These are phyloP conservation scores for Crypturellus undulatus DNA, from an alignment of 2,113 vertebrate species.

Conservation along the genomic window DNA sequence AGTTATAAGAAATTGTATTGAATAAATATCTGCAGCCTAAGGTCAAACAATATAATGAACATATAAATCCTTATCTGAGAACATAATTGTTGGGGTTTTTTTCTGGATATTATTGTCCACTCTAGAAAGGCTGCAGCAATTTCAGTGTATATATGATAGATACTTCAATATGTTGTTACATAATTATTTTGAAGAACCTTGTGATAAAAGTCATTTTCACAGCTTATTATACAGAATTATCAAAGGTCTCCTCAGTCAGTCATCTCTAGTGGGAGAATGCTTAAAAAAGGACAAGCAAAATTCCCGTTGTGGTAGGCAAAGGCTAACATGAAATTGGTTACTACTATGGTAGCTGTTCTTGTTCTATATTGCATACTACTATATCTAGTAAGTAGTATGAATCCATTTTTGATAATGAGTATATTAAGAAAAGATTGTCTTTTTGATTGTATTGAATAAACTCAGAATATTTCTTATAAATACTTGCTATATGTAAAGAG, in stretches of 20 bases:
- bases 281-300: background rate
- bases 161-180: background rate
- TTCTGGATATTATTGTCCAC: background rate
- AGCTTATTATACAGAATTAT: background rate
- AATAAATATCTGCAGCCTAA: slow-evolving; percentile 1
- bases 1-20: background rate
- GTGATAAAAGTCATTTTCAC: background rate
- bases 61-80: slow-evolving; percentile 1
- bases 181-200: background rate
- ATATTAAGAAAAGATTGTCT: background rate
- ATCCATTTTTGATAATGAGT: background rate
- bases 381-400: background rate
- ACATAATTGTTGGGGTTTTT: background rate
- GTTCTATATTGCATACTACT: background rate
- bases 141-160: background rate
- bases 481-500: background rate
- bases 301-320: background rate
- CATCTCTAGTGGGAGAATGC: background rate
- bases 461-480: background rate
- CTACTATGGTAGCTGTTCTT: background rate
- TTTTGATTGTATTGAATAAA: background rate
- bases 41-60: background rate
- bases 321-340: background rate
- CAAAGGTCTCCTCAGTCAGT: background rate
- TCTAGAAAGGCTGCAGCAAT: background rate